Evolutionary conservation across 2,888 invertebrate genomes (phyloP).

Genomic region (Lysandra bellargus): DNA sequence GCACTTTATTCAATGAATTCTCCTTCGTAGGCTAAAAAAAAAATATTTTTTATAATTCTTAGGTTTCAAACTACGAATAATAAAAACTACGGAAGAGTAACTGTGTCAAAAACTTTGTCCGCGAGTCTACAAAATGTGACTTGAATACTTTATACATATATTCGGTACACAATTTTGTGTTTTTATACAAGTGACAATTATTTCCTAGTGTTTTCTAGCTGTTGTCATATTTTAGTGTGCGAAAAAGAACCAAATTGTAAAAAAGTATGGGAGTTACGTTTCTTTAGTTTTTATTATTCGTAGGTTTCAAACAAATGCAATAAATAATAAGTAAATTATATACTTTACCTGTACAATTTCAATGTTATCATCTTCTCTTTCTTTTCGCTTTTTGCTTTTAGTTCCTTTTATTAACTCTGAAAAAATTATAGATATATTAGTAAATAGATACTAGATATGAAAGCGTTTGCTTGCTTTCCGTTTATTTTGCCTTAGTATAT

Average conservation of each 20-base stretch:
- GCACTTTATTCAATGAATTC: constrained; percentile 55
- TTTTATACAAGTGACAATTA: too few species aligned
- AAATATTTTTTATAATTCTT: not conserved
- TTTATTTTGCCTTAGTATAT: too few species aligned
- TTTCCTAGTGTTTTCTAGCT: too few species aligned
- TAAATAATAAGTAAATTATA: constrained; percentile 15
- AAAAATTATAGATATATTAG: not conserved
- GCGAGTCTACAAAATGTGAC: too few species aligned
- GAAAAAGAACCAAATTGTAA: too few species aligned
- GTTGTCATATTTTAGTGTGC: too few species aligned
- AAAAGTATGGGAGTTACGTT: too few species aligned
- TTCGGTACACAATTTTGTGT: too few species aligned
- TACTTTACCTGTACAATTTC: constrained; percentile 53
- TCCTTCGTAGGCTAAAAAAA: constrained; percentile 56
- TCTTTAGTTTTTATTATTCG: too few species aligned
- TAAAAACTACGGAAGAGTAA: too few species aligned
- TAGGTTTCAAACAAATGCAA: not conserved
- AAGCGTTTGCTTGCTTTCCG: not conserved
- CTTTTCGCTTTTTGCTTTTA: constrained; percentile 60
- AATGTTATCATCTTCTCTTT: constrained; percentile 56
- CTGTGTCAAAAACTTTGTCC: too few species aligned
- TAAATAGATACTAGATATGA: not conserved
- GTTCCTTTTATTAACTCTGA: constrained; percentile 40
- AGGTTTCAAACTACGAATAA: not conserved
- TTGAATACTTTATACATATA: too few species aligned